A percentile compares a stretch with the other conserved stretches of the same genome.
Conservation (phyloP, 2,797 vertebrate genomes). For the Schizopygopsis malacanthus region DNA sequence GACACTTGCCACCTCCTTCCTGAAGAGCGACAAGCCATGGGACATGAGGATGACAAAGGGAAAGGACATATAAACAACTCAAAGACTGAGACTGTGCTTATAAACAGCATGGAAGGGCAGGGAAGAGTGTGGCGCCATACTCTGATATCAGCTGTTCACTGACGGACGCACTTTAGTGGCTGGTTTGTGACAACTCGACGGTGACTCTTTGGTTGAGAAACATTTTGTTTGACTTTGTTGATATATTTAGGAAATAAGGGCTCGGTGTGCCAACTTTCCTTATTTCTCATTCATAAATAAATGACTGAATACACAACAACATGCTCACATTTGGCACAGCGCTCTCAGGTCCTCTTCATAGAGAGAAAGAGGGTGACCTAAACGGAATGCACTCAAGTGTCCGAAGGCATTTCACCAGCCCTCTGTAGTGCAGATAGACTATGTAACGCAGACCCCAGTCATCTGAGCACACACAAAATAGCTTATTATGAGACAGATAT, state of each 20-base stretch:
- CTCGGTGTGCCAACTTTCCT: conserved; percentile 7
- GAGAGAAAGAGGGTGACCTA: conserved; percentile 21
- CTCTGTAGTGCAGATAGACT: neutral
- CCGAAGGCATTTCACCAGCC: conserved; percentile 13
- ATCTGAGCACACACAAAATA: neutral
- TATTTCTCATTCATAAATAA: conserved; percentile 1
- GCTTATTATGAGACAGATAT: neutral
- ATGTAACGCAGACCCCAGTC: neutral
- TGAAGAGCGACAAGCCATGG: conserved; percentile 20
- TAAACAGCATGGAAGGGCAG: conserved; percentile 69
- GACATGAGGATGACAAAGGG: conserved; percentile 49
- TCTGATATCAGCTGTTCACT: conserved; percentile 44
- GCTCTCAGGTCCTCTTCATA: conserved; percentile 23
- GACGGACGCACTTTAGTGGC: conserved; percentile 36
- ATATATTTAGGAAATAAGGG: conserved; percentile 27
- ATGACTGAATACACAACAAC: neutral
- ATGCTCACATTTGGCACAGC: neutral
- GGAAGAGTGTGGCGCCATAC: conserved; percentile 61
- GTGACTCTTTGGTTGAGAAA: conserved; percentile 6
- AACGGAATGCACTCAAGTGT: conserved; percentile 38
- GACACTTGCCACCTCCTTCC: conserved; percentile 42
- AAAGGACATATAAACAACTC: conserved; percentile 28
- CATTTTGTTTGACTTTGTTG: neutral
- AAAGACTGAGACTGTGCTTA: conserved; percentile 64
- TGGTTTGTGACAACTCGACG: conserved; percentile 28